Evolutionary conservation across 2,113 vertebrate species (phyloP).

Genomic region (Aleadryas rufinucha): DNA sequence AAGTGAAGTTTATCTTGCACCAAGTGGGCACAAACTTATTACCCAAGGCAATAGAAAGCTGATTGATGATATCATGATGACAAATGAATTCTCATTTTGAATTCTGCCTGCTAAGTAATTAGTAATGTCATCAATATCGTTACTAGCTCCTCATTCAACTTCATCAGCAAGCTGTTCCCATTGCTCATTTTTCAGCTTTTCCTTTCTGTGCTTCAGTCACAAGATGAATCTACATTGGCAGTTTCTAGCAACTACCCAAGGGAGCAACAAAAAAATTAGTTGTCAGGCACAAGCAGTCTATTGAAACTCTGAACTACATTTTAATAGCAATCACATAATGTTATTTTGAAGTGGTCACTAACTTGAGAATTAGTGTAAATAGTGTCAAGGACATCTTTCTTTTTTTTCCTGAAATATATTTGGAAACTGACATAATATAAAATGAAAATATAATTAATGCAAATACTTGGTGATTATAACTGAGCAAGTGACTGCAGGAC

Average conservation of each 20-base stretch:
- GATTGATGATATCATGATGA: constrained; percentile 62
- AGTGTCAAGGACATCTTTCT: not conserved
- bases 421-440: not conserved
- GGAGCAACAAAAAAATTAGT: constrained; percentile 25
- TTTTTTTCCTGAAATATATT: not conserved
- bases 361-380: not conserved
- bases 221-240: not conserved
- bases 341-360: constrained; percentile 1
- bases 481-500: not conserved
- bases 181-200: constrained; percentile 50
- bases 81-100: constrained; percentile 64
- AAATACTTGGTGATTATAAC: not conserved
- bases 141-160: constrained; percentile 56
- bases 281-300: constrained; percentile 4
- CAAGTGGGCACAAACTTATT: not conserved
- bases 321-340: not conserved
- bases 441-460: not conserved
- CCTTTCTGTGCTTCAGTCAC: not conserved
- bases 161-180: constrained; percentile 38
- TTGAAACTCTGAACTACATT: constrained; percentile 18
- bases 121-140: constrained; percentile 63
- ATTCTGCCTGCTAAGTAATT: constrained; percentile 66
- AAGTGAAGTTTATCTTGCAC: not conserved
- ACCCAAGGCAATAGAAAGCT: constrained; percentile 13
- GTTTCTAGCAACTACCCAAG: constrained; percentile 2